Conservation (phyloP, 2,797 vertebrate genomes). For the Neosalanx taihuensis region DNA sequence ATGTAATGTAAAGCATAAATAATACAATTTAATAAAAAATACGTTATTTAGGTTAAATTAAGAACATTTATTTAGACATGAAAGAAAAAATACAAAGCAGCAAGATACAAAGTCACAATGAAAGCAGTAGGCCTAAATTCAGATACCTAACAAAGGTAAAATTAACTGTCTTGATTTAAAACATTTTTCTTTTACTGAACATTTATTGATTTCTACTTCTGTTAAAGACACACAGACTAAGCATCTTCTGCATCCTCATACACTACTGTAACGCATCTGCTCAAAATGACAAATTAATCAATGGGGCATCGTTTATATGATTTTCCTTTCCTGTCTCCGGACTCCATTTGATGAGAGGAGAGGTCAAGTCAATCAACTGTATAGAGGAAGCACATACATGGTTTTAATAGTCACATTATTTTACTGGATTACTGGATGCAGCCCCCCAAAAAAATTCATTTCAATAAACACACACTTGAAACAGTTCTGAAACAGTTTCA, state of each 20-base stretch:
- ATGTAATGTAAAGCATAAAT: neutral
- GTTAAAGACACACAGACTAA: neutral
- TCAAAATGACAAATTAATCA: conserved; percentile 77
- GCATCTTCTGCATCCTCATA: neutral
- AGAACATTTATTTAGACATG: conserved; percentile 28
- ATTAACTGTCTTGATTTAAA: conserved; percentile 7
- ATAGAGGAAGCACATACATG: conserved; percentile 5
- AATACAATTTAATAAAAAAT: neutral
- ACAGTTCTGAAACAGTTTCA: too few relatives aligned
- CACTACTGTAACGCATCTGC: neutral
- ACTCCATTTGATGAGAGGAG: conserved; percentile 79
- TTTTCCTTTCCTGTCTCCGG: conserved; percentile 71
- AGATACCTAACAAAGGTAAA: neutral
- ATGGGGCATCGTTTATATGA: conserved; percentile 43
- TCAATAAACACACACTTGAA: too few relatives aligned
- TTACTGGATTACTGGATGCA: too few relatives aligned
- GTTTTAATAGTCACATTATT: neutral
- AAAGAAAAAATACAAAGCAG: neutral
- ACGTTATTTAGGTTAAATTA: conserved; percentile 8
- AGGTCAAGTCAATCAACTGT: conserved; percentile 77
- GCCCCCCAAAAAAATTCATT: too few relatives aligned
- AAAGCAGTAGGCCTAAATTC: neutral
- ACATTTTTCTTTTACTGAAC: conserved; percentile 9
- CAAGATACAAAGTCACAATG: neutral
- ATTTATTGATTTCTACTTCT: neutral